Evolutionary conservation across 2,113 vertebrate species (phyloP).

Genomic region (Propithecus coquereli): DNA sequence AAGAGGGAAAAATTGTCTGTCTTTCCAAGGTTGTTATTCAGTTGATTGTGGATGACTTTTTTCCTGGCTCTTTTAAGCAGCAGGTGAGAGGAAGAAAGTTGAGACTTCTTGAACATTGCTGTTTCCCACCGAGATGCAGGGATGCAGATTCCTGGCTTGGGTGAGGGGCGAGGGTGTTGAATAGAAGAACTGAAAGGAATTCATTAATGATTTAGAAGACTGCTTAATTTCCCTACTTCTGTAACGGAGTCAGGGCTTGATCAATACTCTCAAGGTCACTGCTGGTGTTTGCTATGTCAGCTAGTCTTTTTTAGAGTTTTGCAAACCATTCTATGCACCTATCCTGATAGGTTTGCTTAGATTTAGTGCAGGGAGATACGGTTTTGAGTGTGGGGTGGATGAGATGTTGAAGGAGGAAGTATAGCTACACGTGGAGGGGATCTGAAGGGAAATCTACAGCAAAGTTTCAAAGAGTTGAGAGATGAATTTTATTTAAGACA

Average conservation of each 20-base stretch:
- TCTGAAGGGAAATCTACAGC: not conserved
- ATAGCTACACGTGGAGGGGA: not conserved
- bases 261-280: slow-evolving; percentile 92
- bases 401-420: not conserved
- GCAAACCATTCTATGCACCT: slow-evolving; percentile 6
- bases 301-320: slow-evolving; percentile 51
- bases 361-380: not conserved
- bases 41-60: not conserved
- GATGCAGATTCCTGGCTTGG: not conserved
- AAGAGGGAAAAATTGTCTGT: not conserved
- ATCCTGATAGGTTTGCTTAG: not conserved
- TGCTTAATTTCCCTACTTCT: slow-evolving; percentile 87
- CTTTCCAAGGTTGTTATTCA: not conserved
- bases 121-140: not conserved
- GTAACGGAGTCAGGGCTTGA: slow-evolving; percentile 78
- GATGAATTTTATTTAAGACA: not conserved
- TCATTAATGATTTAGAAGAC: slow-evolving; percentile 92
- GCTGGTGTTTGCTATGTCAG: slow-evolving; percentile 65
- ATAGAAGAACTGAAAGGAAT: slow-evolving; percentile 64
- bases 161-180: not conserved
- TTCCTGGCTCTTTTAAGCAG: not conserved
- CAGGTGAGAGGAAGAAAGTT: not conserved
- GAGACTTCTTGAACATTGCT: not conserved
- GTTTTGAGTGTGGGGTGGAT: not conserved
- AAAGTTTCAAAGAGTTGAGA: not conserved